phyloP scores from a whole-genome alignment of 2,113 vertebrate genomes.

The Prunella himalayana region DNA sequence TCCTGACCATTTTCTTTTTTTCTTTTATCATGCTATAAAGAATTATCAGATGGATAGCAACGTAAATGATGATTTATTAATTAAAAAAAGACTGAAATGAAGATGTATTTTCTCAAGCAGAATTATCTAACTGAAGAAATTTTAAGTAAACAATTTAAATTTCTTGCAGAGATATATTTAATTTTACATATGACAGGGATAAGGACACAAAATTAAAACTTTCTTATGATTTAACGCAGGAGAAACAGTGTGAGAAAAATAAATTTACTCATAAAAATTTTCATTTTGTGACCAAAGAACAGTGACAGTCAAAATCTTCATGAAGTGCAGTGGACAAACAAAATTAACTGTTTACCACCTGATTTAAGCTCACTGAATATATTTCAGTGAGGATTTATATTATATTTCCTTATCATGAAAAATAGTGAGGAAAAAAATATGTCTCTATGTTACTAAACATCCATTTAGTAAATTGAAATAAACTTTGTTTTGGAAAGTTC shows the following conservation, averaged over 20 bases:
- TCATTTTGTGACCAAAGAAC: background rate
- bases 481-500: background rate
- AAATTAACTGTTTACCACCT: background rate
- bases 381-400: background rate
- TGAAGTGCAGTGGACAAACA: background rate
- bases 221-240: background rate
- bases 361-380: background rate
- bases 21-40: background rate
- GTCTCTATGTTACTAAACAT: background rate
- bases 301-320: background rate
- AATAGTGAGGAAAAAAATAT: background rate
- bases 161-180: background rate
- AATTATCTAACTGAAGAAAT: background rate
- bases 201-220: background rate
- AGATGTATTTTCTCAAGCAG: background rate
- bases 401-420: background rate
- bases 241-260: background rate
- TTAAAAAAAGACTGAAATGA: background rate
- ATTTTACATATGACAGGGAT: accelerated
- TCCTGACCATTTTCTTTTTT: background rate
- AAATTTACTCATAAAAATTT: background rate
- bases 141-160: background rate
- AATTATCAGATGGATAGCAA: background rate
- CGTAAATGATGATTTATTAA: background rate
- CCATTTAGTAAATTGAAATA: background rate